Conservation (phyloP, 1,140 invertebrate species). For the Frieseomelitta varia region DNA sequence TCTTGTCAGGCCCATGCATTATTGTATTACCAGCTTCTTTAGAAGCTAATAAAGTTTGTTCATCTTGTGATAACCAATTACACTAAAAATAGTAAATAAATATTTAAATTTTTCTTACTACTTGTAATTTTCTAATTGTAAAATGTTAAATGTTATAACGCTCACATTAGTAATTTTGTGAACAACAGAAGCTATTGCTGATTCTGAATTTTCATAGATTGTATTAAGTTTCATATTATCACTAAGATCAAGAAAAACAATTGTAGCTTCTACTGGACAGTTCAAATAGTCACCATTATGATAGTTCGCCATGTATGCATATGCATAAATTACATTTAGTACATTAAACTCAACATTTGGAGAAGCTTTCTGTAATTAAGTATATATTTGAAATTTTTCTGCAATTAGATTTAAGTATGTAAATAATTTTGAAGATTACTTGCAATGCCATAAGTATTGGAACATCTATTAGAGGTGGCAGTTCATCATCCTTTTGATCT, state of each 20-base stretch:
- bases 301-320: constrained; percentile 85
- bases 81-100: constrained; percentile 71
- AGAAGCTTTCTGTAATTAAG: constrained; percentile 83
- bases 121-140: constrained; percentile 6
- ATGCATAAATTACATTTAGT: constrained; percentile 87
- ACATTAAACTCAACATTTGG: constrained; percentile 87
- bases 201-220: constrained; percentile 84
- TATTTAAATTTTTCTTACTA: constrained; percentile 18
- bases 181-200: constrained; percentile 85
- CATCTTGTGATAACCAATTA: constrained; percentile 75
- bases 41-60: constrained; percentile 74
- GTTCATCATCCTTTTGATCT: constrained; percentile 56
- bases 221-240: constrained; percentile 84
- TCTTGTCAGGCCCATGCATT: constrained; percentile 78
- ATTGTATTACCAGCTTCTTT: constrained; percentile 79
- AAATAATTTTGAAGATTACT: constrained; percentile 74
- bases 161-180: constrained; percentile 83
- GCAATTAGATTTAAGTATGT: constrained; percentile 55
- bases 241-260: constrained; percentile 84
- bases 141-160: constrained; percentile 31
- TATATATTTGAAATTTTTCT: constrained; percentile 27
- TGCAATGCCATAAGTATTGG: constrained; percentile 81
- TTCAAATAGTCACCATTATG: constrained; percentile 88
- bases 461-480: constrained; percentile 81
- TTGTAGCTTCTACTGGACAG: constrained; percentile 83